A percentile compares a stretch with the other conserved stretches of the same genome.
These are phyloP conservation scores for Asobara japonica DNA, from an alignment of 1,140 invertebrate species.

Conservation along the genomic window DNA sequence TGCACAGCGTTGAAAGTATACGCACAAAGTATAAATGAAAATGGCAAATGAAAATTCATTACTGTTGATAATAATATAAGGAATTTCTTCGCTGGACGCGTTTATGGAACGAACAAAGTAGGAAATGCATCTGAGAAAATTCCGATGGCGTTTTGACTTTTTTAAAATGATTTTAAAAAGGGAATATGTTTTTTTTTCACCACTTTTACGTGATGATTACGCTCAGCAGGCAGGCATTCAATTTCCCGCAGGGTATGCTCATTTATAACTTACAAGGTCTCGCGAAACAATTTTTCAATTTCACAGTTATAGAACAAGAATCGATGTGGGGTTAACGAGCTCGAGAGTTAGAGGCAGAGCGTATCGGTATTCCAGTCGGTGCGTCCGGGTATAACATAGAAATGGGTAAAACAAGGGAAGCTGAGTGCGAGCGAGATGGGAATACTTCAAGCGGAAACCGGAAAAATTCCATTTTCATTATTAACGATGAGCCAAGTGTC, in stretches of 20 bases:
- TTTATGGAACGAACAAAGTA: too few species aligned
- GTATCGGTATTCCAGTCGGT: background rate
- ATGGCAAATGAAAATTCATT: too few species aligned
- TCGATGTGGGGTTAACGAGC: slow-evolving; percentile 8
- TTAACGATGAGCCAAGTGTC: background rate
- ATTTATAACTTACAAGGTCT: slow-evolving; percentile 3
- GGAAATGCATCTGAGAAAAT: background rate
- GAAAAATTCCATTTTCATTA: slow-evolving; percentile 3
- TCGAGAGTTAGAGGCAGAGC: background rate
- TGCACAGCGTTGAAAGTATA: too few species aligned
- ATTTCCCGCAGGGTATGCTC: slow-evolving; percentile 5
- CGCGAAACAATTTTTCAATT: slow-evolving; percentile 8
- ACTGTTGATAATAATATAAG: too few species aligned
- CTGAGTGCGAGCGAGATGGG: background rate
- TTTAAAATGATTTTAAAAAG: too few species aligned
- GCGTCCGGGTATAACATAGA: background rate
- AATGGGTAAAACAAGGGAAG: background rate
- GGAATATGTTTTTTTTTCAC: too few species aligned
- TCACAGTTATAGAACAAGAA: slow-evolving; percentile 7
- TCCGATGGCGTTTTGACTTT: background rate
- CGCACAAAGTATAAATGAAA: too few species aligned
- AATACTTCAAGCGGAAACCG: background rate
- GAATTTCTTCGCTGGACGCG: too few species aligned
- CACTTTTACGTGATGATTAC: too few species aligned
- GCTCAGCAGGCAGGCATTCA: background rate